Evolutionary conservation across 2,113 vertebrate species (phyloP).

Genomic region (Spilogale gracilis): DNA sequence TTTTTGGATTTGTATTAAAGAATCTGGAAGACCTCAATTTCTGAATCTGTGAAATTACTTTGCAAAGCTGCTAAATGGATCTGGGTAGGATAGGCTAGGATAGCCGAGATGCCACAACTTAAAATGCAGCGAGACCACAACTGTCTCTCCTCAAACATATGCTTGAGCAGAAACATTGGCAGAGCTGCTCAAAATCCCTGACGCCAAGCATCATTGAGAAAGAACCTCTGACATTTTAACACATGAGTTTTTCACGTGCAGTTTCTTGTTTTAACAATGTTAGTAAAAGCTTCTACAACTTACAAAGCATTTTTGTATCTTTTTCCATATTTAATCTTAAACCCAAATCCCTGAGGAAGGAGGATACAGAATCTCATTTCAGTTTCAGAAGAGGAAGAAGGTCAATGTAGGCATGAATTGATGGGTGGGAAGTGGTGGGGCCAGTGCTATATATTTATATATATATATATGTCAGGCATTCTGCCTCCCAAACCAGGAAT

Average conservation of each 20-base stretch:
- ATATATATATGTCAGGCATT: not conserved
- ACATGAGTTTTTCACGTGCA: constrained; percentile 8
- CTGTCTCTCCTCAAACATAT: constrained; percentile 73
- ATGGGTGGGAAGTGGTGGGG: too few species aligned
- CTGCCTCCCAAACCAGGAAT: not conserved
- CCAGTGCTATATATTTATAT: not conserved
- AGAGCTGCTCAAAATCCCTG: constrained; percentile 68
- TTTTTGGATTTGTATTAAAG: constrained; percentile 72
- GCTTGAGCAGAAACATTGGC: constrained; percentile 82
- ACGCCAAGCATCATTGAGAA: constrained; percentile 65
- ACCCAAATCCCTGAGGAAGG: not conserved
- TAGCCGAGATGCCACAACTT: constrained; percentile 63
- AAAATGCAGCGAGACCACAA: constrained; percentile 74
- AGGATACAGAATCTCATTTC: not conserved
- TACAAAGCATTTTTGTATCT: not conserved
- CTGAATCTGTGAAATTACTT: constrained; percentile 63
- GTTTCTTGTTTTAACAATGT: constrained; percentile 24
- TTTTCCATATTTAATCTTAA: not conserved
- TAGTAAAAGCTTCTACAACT: constrained; percentile 1
- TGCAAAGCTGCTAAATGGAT: constrained; percentile 69
- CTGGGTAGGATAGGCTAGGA: not conserved
- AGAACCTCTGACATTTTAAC: constrained; percentile 43
- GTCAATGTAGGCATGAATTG: not conserved
- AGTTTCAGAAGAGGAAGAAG: not conserved
- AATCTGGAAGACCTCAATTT: constrained; percentile 63